phyloP scores from a whole-genome alignment of 2,113 vertebrate genomes.

The Motacilla alba region DNA sequence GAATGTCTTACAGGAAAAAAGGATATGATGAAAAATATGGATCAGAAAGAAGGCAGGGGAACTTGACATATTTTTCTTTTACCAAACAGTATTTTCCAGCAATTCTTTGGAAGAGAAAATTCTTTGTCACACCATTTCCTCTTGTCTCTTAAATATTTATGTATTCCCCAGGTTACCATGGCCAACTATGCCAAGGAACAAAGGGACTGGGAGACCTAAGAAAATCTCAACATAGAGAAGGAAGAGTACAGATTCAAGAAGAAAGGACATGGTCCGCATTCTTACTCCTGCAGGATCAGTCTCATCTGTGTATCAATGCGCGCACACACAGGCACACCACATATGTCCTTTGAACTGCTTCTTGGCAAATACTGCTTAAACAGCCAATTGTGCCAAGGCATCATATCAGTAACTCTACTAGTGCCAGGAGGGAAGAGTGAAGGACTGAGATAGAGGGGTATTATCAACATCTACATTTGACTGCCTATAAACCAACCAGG shows the following conservation, averaged over 20 bases:
- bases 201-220: neutral
- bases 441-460: fast-evolving
- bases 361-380: neutral
- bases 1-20: neutral
- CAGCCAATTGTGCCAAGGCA: neutral
- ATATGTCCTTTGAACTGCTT: neutral
- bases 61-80: neutral
- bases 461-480: neutral
- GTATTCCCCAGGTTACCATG: neutral
- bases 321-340: neutral
- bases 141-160: neutral
- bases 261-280: neutral
- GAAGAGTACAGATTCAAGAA: neutral
- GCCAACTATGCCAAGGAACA: neutral
- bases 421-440: neutral
- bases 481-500: neutral
- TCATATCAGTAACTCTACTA: neutral
- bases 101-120: neutral
- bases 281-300: neutral
- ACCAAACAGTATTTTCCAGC: neutral
- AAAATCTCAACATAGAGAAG: neutral
- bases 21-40: neutral
- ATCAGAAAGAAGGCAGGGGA: neutral
- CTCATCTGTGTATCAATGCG: neutral
- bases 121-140: neutral